phyloP scores from a whole-genome alignment of 2,888 invertebrate genomes.

The Spialia ferax region DNA sequence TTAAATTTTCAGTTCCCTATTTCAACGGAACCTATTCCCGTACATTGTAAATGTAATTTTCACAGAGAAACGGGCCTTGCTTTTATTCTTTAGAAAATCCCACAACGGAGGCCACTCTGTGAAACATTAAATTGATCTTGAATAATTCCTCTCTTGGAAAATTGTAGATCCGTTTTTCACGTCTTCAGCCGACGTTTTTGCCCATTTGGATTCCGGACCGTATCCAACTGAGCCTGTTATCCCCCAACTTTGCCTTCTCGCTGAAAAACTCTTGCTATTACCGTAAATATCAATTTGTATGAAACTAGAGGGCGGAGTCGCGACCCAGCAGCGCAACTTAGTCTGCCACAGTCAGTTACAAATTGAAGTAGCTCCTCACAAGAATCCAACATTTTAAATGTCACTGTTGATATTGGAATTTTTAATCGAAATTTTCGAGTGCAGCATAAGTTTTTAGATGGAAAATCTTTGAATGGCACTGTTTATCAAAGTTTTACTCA shows the following conservation, averaged over 20 bases:
- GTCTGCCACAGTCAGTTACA: slow-evolving; percentile 70
- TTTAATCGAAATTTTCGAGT: slow-evolving; percentile 39
- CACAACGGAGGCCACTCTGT: slow-evolving; percentile 57
- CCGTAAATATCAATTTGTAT: slow-evolving; percentile 87
- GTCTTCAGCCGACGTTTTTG: slow-evolving; percentile 73
- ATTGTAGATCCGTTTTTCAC: slow-evolving; percentile 75
- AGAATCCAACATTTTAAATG: slow-evolving; percentile 69
- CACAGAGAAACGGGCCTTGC: slow-evolving; percentile 26
- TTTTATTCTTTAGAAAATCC: slow-evolving; percentile 43
- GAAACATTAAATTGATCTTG: slow-evolving; percentile 74
- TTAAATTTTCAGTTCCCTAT: slow-evolving; percentile 43
- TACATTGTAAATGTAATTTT: slow-evolving; percentile 49
- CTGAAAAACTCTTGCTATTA: slow-evolving; percentile 84
- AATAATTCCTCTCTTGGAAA: slow-evolving; percentile 67
- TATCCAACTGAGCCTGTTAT: slow-evolving; percentile 80
- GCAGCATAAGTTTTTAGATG: slow-evolving; percentile 38
- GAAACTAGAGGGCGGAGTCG: slow-evolving; percentile 79
- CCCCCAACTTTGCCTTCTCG: slow-evolving; percentile 76
- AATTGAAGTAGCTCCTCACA: slow-evolving; percentile 74
- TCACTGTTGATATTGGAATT: slow-evolving; percentile 34
- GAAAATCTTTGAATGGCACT: slow-evolving; percentile 22
- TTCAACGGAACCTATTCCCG: slow-evolving; percentile 40
- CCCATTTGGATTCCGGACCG: slow-evolving; percentile 76
- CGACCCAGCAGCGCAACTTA: slow-evolving; percentile 64
- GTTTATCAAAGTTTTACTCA: slow-evolving; percentile 10